These are phyloP conservation scores for Casuarius casuarius DNA, from an alignment of 2,113 vertebrate species.

Conservation along the genomic window DNA sequence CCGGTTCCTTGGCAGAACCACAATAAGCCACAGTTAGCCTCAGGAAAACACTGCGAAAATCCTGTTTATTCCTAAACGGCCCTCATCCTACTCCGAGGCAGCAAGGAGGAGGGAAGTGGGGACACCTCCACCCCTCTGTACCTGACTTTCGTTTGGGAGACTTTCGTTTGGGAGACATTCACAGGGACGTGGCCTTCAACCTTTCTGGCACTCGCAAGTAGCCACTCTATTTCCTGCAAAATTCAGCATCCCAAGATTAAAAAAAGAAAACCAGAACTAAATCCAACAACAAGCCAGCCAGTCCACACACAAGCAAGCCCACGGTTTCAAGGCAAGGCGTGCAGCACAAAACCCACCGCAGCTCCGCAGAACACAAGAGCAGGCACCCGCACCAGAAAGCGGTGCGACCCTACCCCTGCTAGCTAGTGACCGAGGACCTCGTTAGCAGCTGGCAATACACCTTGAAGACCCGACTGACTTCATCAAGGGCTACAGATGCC, in stretches of 20 bases:
- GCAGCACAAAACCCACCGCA: neutral
- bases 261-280: neutral
- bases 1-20: neutral
- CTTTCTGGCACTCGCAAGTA: neutral
- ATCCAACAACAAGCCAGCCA: neutral
- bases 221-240: neutral
- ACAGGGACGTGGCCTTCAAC: neutral
- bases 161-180: neutral
- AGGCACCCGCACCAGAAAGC: accelerated
- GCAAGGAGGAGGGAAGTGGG: neutral
- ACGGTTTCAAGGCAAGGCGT: too few relatives aligned
- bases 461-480: too few relatives aligned
- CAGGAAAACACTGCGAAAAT: neutral
- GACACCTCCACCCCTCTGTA: neutral
- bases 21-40: neutral
- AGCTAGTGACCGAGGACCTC: neutral
- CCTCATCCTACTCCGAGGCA: neutral
- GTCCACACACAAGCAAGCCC: neutral
- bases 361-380: neutral
- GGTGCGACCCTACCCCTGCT: accelerated
- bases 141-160: neutral
- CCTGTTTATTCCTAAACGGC: neutral
- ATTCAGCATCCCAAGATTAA: too few relatives aligned
- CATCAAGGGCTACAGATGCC: neutral
- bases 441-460: accelerated